These are phyloP conservation scores for Neodontobutis hainanensis DNA, from an alignment of 2,113 vertebrate genomes.

Conservation along the genomic window DNA sequence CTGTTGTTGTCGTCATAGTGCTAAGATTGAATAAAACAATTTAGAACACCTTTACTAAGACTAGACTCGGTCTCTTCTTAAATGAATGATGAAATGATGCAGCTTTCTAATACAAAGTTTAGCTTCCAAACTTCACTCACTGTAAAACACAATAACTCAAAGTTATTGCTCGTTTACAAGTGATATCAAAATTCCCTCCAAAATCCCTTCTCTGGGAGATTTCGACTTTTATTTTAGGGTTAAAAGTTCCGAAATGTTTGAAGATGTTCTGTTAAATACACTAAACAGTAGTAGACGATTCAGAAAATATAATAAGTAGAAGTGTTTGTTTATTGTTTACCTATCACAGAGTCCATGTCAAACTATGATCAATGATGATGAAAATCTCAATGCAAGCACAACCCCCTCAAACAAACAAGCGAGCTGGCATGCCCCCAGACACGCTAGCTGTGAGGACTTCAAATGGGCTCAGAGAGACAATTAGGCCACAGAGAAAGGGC, in stretches of 20 bases:
- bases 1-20: background rate
- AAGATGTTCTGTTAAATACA: background rate
- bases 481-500: conserved; percentile 54
- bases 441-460: conserved; percentile 46
- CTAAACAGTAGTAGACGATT: background rate
- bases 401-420: conserved; percentile 10
- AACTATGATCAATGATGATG: background rate
- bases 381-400: conserved; percentile 6
- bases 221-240: conserved; percentile 4
- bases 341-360: conserved; percentile 15
- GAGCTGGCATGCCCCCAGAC: conserved; percentile 43
- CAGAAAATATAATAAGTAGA: background rate
- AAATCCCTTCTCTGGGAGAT: background rate
- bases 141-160: too few species aligned
- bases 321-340: conserved; percentile 22
- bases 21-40: background rate
- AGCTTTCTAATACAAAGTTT: background rate
- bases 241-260: background rate
- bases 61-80: background rate
- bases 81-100: too few species aligned
- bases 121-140: too few species aligned
- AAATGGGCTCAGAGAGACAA: conserved; percentile 51
- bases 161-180: background rate
- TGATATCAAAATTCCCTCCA: background rate
- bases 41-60: background rate